Evolutionary conservation across 2,113 vertebrate species (phyloP).

Genomic region (Burhinus bistriatus): DNA sequence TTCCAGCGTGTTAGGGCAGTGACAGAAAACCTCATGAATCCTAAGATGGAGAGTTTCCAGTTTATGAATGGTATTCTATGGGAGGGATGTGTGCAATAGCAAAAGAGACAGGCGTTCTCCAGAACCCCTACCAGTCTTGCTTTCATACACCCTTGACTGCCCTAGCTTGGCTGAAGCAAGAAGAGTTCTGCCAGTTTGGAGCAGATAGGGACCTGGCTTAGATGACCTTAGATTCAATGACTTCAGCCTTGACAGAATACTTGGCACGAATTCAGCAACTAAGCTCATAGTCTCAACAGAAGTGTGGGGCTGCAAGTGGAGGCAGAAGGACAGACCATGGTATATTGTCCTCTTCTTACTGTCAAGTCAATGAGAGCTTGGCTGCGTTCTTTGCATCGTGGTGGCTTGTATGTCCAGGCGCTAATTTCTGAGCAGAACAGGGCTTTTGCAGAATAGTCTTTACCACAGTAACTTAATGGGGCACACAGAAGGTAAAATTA

Average conservation of each 20-base stretch:
- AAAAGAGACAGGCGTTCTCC: not conserved
- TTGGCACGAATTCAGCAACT: not conserved
- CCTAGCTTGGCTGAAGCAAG: not conserved
- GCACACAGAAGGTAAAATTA: not conserved
- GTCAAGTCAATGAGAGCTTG: not conserved
- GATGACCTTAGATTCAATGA: not conserved
- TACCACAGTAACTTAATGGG: not conserved
- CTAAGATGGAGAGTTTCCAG: not conserved
- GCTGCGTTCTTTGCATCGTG: not conserved
- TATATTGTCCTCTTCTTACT: not conserved
- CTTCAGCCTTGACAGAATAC: not conserved
- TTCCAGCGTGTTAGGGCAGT: not conserved
- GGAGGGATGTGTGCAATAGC: not conserved
- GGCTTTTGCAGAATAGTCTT: not conserved
- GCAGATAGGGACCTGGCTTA: not conserved
- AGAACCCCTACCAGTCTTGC: rapidly evolving
- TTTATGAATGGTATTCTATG: not conserved
- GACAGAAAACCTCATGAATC: not conserved
- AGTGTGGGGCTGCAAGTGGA: not conserved
- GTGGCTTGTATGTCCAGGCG: not conserved
- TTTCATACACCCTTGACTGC: not conserved
- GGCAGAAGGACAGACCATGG: not conserved
- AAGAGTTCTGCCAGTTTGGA: not conserved
- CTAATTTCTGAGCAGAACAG: not conserved
- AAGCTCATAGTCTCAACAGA: not conserved